These are phyloP conservation scores for Cryptus armator DNA, from an alignment of 2,888 invertebrate species.

Conservation along the genomic window DNA sequence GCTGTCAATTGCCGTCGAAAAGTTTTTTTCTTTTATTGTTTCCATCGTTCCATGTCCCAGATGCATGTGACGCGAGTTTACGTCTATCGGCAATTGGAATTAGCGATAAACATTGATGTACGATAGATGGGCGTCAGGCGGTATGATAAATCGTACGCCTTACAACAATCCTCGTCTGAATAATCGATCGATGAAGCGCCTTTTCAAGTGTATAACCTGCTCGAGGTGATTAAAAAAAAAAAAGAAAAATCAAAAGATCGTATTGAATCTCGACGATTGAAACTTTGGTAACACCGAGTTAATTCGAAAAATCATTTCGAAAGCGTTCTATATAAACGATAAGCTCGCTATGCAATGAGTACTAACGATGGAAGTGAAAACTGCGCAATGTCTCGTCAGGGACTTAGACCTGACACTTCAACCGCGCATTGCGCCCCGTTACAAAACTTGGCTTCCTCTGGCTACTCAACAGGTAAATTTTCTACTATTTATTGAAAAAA, in stretches of 20 bases:
- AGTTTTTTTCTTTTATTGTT: conserved; percentile 8
- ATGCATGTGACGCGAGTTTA: conserved; percentile 33
- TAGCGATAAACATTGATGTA: conserved; percentile 24
- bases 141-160: neutral
- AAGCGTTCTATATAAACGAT: neutral
- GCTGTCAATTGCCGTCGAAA: conserved; percentile 5
- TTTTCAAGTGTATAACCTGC: conserved; percentile 5
- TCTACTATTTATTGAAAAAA: neutral
- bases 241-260: neutral
- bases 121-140: conserved; percentile 7
- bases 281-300: neutral
- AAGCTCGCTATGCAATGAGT: conserved; percentile 74
- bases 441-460: conserved; percentile 93
- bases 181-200: conserved; percentile 7
- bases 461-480: conserved; percentile 91
- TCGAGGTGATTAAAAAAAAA: neutral
- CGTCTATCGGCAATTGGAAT: conserved; percentile 14
- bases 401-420: conserved; percentile 83
- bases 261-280: no score
- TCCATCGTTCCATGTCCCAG: conserved; percentile 9
- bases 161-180: neutral
- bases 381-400: conserved; percentile 80
- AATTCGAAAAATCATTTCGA: neutral
- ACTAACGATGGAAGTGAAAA: conserved; percentile 80
- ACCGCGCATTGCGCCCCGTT: conserved; percentile 87